Conservation (phyloP, 2,888 invertebrate genomes). For the Blastobasis adustella region DNA sequence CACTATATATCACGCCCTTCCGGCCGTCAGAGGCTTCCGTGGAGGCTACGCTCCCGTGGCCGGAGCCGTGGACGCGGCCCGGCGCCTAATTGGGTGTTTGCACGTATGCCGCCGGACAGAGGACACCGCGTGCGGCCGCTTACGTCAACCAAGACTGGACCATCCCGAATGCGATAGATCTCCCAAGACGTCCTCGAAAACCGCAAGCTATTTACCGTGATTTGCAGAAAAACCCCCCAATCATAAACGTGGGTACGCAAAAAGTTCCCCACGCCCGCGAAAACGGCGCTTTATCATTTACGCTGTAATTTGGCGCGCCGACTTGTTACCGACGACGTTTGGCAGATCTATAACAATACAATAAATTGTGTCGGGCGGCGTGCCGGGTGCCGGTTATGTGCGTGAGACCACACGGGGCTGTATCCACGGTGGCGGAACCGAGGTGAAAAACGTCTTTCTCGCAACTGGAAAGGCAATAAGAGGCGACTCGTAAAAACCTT, state of each 20-base stretch:
- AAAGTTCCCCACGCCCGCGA: too few species aligned
- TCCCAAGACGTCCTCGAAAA: too few species aligned
- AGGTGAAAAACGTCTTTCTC: conserved; percentile 49
- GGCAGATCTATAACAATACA: conserved; percentile 55
- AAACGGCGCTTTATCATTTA: too few species aligned
- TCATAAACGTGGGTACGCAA: too few species aligned
- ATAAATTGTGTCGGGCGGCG: conserved; percentile 50
- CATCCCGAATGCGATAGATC: too few species aligned
- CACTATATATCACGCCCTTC: conserved; percentile 43
- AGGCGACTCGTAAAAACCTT: conserved; percentile 18
- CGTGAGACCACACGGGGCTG: conserved; percentile 38
- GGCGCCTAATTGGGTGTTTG: not conserved
- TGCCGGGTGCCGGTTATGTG: conserved; percentile 55
- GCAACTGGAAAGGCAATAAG: conserved; percentile 46
- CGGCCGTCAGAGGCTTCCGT: conserved; percentile 31
- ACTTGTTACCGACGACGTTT: conserved; percentile 37
- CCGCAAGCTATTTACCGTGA: too few species aligned
- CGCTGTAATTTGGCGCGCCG: conserved; percentile 24
- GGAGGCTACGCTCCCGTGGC: conserved; percentile 19
- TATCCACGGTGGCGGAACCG: conserved; percentile 17
- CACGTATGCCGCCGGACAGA: not conserved
- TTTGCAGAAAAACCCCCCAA: too few species aligned
- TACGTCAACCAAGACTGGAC: too few species aligned
- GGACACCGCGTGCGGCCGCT: too few species aligned
- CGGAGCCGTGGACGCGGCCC: not conserved